Evolutionary conservation across 2,888 invertebrate species (phyloP), one percentile per base, ranked within the genome.

Genomic region (Pterostichus niger): DNA sequence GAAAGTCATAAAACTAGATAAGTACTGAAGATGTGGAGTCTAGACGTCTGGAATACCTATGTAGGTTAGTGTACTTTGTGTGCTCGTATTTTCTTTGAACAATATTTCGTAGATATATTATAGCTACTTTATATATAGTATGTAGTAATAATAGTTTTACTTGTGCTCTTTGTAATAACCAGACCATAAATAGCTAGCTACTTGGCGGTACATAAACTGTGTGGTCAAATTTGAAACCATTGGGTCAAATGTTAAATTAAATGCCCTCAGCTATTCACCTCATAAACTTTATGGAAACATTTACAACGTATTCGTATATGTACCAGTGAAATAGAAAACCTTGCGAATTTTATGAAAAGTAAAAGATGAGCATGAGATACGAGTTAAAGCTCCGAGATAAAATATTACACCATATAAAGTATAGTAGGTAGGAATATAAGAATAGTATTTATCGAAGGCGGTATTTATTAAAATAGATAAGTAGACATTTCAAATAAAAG

Each of bases 191-290:
- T 61, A 33, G 61, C 33, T 61, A 61, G n/a, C n/a, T n/a, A n/a
- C 33, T 61, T 61, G 61, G 46, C 33, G 15, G 56, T 56, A 17
- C n/a, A n/a, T n/a, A n/a, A 56, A 56, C 17, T 24, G 10, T 17
- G 56, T 15, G 13, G 35, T 33, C 31, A 33, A 61, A 61, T 61
- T 61, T 61, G 61, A 61, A 61, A 61, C 61, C 35, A 11, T 11
- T n/a, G 61, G 61, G 61, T 61, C 61, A 61, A 33, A 35, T 61
- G 61, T 61, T 35, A 61, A 61, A 61, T 61, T 35, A 61, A 61
- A 61, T 61, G 61, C 61, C 61, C 31, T 10, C 0, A 13, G 61
- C 61, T 61, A 61, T 61, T 33, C 61, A 61, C 61, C 61, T 61
- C 61, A n/a, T 61, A 61, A 61, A 33, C 61, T 61, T 61, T 61